These are phyloP conservation scores for Dufourea novaeangliae DNA, from an alignment of 1,140 invertebrate species.

Conservation along the genomic window DNA sequence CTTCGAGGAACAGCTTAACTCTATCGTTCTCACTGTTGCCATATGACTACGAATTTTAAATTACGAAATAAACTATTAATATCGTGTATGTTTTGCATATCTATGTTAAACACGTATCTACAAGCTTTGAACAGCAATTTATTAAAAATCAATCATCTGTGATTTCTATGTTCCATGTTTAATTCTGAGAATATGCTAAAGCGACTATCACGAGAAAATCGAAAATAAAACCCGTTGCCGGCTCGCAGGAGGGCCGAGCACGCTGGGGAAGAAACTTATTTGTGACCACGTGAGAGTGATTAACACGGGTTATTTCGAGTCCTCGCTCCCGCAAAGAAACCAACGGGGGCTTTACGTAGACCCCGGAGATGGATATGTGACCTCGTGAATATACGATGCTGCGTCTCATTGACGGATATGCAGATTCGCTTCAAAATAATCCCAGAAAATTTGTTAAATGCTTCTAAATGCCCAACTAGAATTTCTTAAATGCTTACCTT, in stretches of 20 bases:
- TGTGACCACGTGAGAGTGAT: constrained; percentile 29
- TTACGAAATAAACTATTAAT: too few relatives aligned
- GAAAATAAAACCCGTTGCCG: neutral
- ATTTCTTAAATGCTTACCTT: neutral
- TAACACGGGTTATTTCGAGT: constrained; percentile 38
- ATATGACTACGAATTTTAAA: too few relatives aligned
- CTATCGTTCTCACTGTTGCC: too few relatives aligned
- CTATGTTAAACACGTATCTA: too few relatives aligned
- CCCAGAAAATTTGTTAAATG: neutral
- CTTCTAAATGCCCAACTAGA: neutral
- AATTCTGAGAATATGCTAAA: neutral
- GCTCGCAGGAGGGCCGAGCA: neutral
- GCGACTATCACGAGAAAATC: neutral
- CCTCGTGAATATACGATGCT: constrained; percentile 39
- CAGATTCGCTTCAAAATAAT: neutral
- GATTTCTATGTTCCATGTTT: too few relatives aligned
- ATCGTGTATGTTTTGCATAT: too few relatives aligned
- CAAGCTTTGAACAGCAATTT: too few relatives aligned
- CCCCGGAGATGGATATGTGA: constrained; percentile 32
- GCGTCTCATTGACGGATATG: constrained; percentile 37
- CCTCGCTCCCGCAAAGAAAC: neutral
- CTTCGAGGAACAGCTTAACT: too few relatives aligned
- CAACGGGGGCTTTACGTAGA: neutral
- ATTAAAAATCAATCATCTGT: too few relatives aligned
- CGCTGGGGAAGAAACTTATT: neutral